Conservation (phyloP, 2,888 invertebrate species). For the Spialia ferax region DNA sequence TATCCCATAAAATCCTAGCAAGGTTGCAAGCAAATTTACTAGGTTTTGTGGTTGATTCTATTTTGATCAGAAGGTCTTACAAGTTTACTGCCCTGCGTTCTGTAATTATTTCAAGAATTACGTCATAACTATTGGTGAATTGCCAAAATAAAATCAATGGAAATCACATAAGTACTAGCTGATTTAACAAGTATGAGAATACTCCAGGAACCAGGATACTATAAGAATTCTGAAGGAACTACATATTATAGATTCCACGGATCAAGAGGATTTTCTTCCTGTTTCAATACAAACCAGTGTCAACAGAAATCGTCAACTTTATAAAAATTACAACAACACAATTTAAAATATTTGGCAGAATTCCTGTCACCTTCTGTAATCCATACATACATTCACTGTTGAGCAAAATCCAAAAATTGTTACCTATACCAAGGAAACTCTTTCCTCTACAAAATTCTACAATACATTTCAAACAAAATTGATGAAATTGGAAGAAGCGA, state of each 20-base stretch:
- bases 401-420: no score
- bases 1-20: not conserved
- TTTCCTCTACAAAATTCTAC: no score
- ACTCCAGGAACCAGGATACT: not conserved
- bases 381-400: no score
- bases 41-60: conserved; percentile 5
- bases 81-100: conserved; percentile 28
- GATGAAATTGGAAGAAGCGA: no score
- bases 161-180: conserved; percentile 10
- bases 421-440: no score
- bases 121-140: conserved; percentile 17
- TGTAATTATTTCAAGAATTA: conserved; percentile 23
- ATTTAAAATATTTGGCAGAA: no score
- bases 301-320: no score
- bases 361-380: no score
- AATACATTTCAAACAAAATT: no score
- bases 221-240: no score
- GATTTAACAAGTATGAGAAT: not conserved
- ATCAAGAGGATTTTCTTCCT: not conserved
- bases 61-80: conserved; percentile 19
- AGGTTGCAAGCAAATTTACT: not conserved
- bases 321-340: no score
- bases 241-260: no score
- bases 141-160: conserved; percentile 24
- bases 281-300: not conserved